phyloP scores from a whole-genome alignment of 2,113 vertebrate species.

The Apaloderma vittatum region DNA sequence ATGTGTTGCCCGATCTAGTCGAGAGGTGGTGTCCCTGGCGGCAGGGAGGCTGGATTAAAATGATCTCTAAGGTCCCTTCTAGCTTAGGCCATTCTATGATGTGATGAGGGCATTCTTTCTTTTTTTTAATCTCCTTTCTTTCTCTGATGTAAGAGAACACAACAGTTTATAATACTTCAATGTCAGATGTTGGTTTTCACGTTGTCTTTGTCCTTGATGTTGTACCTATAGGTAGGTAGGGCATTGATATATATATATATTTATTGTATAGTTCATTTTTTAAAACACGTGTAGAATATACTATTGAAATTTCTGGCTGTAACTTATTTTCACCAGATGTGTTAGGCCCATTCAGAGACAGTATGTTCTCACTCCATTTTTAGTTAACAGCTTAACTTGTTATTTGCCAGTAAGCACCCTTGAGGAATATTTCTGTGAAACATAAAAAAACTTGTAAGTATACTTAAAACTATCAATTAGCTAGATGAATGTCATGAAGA shows the following conservation, averaged over 20 bases:
- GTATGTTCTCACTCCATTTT: background rate
- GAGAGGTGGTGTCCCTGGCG: no score
- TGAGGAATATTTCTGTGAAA: background rate
- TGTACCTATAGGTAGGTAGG: background rate
- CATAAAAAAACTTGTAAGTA: background rate
- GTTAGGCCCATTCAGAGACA: background rate
- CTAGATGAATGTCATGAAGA: background rate
- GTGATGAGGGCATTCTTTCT: background rate
- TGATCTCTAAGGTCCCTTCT: no score
- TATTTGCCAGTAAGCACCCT: background rate
- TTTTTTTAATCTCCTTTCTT: no score
- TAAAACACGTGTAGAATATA: background rate
- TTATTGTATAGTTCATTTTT: background rate
- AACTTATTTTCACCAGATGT: constrained; percentile 29
- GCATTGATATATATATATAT: no score
- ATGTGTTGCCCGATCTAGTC: no score
- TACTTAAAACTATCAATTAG: constrained; percentile 2
- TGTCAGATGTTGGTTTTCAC: background rate
- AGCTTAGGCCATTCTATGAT: no score
- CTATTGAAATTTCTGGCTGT: background rate
- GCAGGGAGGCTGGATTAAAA: no score
- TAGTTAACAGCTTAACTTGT: background rate
- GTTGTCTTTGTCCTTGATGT: background rate
- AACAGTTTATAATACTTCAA: background rate
- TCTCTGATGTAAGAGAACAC: background rate